phyloP scores from a whole-genome alignment of 2,888 invertebrate genomes.

The Platynereis dumerilii region DNA sequence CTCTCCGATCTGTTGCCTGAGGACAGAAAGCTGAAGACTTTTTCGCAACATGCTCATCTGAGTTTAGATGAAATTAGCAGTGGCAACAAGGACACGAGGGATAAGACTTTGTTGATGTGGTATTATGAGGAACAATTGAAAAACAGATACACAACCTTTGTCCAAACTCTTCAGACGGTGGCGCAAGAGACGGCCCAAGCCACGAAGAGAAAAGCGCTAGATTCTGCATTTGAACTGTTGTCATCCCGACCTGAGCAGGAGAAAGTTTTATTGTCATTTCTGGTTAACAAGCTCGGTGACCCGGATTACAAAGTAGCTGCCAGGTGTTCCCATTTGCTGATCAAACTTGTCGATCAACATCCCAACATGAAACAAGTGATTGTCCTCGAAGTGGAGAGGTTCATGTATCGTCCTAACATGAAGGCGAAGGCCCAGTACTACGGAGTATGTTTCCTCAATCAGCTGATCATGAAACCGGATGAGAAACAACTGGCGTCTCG shows the following conservation, averaged over 20 bases:
- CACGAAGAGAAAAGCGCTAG: constrained; percentile 80
- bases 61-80: constrained; percentile 64
- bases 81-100: constrained; percentile 67
- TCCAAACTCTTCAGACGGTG: constrained; percentile 70
- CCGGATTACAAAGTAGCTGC: constrained; percentile 87
- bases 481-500: constrained; percentile 80
- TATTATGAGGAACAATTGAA: constrained; percentile 89
- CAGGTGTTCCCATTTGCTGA: constrained; percentile 82
- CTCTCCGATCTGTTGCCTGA: constrained; percentile 69
- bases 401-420: constrained; percentile 83
- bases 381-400: constrained; percentile 84
- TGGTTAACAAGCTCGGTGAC: constrained; percentile 96
- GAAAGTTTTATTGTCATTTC: constrained; percentile 78
- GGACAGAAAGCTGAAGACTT: constrained; percentile 57
- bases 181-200: constrained; percentile 81
- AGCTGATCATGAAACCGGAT: constrained; percentile 74
- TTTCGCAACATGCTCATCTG: constrained; percentile 62
- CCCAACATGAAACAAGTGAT: constrained; percentile 92
- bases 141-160: constrained; percentile 75
- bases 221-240: constrained; percentile 68
- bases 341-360: constrained; percentile 83
- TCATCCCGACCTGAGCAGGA: constrained; percentile 84
- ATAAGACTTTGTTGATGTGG: constrained; percentile 70
- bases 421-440: constrained; percentile 85
- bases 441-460: constrained; percentile 88